Evolutionary conservation across 2,797 vertebrate genomes (phyloP), one percentile per base, ranked within the genome.

Genomic region (Denticeps clupeoides): DNA sequence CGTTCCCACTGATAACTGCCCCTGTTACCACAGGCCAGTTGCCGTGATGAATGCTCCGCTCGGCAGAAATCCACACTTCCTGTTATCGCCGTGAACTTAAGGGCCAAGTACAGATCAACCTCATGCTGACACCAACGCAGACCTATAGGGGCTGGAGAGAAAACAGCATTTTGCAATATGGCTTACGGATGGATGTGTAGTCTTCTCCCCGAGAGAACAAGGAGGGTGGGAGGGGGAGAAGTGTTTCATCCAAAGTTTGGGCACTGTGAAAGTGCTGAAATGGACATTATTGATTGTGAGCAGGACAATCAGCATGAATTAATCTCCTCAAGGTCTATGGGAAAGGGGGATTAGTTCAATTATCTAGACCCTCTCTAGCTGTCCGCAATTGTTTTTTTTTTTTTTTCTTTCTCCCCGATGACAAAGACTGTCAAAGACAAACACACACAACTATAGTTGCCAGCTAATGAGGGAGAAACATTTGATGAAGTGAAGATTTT

Each of bases 251-350:
- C 7, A 12, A 31, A 44, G 44, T 62, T 55, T 27, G 60, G 63
- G 62, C 48, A 26, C 0, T 47, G 45, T 27, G 12, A 51, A 71
- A 70, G 63, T 68, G 71, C 68, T 72, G 72, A 75, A 78, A 77
- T 54, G 52, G 64, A 45, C 59, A 42, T 49, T 77, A 79, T 78
- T 67, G 78, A 79, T 82, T 54, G 68, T 42, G 55, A 24, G 70
- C 69, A 62, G 69, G 73, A 75, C 74, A 73, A 77, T 75, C 74
- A 74, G 65, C 63, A 68, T 72, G 68, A 80, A 75, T 80, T 75
- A 76, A 79, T 79, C 67, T 71, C 65, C 63, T 73, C 71, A 78
- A 77, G 71, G 76, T 80, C 73, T 78, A 65, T 68, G 70, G 68
- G 63, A 70, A 69, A 71, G 60, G n/a, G 62, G 64, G 74, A 77